phyloP scores from a whole-genome alignment of 2,797 vertebrate species.

The Sus cebifrons region DNA sequence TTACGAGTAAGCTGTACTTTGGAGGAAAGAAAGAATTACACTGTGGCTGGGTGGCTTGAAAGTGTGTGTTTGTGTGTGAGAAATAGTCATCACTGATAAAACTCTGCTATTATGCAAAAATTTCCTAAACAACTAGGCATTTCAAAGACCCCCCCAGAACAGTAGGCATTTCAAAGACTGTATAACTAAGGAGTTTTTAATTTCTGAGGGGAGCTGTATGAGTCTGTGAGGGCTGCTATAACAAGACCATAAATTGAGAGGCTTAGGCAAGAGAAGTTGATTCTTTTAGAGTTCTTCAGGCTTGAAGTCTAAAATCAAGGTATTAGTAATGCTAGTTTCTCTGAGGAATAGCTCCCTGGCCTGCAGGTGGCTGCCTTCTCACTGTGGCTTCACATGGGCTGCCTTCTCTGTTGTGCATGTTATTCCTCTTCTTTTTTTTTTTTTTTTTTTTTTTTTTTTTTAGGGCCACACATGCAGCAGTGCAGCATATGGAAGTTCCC shows the following conservation, averaged over 20 bases:
- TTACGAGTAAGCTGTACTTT: neutral
- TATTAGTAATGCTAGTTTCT: neutral
- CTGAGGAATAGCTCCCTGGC: neutral
- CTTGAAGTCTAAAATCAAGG: neutral
- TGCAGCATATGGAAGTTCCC: no score
- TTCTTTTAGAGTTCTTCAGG: neutral
- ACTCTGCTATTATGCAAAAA: neutral
- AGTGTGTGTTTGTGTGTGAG: neutral
- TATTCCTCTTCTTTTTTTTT: neutral
- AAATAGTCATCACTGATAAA: neutral
- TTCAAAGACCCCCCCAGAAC: no score
- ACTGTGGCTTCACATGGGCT: neutral
- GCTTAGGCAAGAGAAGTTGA: neutral
- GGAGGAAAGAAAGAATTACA: neutral
- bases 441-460: no score
- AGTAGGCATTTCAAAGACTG: neutral
- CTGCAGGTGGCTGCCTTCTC: neutral
- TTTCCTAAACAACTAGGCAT: neutral
- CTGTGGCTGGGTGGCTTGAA: neutral
- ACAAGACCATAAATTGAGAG: neutral
- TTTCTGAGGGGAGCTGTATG: neutral
- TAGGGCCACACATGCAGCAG: no score
- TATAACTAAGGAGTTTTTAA: slow-evolving; percentile 1
- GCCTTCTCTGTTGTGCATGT: neutral
- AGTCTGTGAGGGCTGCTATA: fast-evolving